A percentile compares a stretch with the other conserved stretches of the same genome.
Evolutionary conservation across 2,797 vertebrate genomes (phyloP).

Genomic region (Anguilla anguilla): DNA sequence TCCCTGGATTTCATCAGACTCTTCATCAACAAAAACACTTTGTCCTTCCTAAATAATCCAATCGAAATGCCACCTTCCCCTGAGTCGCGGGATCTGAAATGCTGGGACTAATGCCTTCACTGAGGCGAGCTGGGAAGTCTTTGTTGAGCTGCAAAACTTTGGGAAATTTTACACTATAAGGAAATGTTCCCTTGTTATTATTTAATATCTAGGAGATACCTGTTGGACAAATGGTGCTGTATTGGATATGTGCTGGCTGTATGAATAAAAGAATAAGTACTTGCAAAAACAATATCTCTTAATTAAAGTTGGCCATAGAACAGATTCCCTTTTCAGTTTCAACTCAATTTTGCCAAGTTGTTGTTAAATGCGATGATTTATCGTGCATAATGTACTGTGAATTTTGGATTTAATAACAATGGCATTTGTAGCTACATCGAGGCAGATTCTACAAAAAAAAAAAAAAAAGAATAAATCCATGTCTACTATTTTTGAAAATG

Average conservation of each 20-base stretch:
- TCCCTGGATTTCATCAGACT: constrained; percentile 81
- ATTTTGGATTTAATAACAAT: constrained; percentile 16
- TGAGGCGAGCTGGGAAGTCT: constrained; percentile 42
- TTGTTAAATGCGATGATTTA: constrained; percentile 19
- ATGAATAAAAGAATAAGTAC: constrained; percentile 49
- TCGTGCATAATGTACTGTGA: not conserved
- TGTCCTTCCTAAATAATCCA: constrained; percentile 85
- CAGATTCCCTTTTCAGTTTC: not conserved
- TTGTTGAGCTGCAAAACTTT: constrained; percentile 45
- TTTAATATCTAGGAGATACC: constrained; percentile 48
- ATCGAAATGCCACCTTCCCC: constrained; percentile 72
- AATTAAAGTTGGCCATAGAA: constrained; percentile 7
- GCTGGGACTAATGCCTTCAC: constrained; percentile 57
- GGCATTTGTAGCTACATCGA: not conserved
- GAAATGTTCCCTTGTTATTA: constrained; percentile 50
- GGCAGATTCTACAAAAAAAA: constrained; percentile 43
- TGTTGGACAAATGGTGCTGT: constrained; percentile 53
- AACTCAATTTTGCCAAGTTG: not conserved
- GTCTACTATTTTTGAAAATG: constrained; percentile 60
- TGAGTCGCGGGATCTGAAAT: constrained; percentile 62
- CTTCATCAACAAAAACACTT: constrained; percentile 87
- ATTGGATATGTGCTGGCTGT: constrained; percentile 46
- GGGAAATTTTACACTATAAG: constrained; percentile 48
- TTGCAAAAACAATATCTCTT: not conserved
- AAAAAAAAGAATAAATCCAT: constrained; percentile 55